Evolutionary conservation across 2,797 vertebrate genomes (phyloP).

Genomic region (Gallinago nigripennis): DNA sequence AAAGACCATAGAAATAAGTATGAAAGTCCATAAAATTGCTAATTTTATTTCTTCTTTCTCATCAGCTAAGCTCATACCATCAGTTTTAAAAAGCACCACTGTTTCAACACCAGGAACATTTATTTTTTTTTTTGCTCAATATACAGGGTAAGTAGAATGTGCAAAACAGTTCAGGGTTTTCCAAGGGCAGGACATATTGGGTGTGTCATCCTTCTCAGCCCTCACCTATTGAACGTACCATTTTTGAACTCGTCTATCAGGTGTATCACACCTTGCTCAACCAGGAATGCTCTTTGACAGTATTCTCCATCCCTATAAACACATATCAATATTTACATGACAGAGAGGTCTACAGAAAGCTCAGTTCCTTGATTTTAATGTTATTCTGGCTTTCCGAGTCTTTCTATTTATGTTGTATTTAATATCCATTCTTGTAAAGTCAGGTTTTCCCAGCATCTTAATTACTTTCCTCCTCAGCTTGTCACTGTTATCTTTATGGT

Average conservation of each 20-base stretch:
- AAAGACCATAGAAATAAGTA: not conserved
- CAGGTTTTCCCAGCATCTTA: not conserved
- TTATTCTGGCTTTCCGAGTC: not conserved
- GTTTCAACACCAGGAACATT: not conserved
- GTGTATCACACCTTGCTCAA: not conserved
- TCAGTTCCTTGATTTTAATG: not conserved
- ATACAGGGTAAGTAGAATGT: not conserved
- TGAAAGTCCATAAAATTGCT: not conserved
- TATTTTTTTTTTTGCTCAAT: no score
- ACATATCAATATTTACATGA: fast-evolving
- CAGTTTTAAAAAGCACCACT: not conserved
- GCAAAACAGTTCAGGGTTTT: not conserved
- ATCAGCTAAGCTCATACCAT: not conserved
- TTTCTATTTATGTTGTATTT: not conserved
- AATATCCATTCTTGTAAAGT: not conserved
- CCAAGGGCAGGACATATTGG: not conserved
- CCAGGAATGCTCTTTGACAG: not conserved
- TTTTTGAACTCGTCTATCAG: not conserved
- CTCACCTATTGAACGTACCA: not conserved
- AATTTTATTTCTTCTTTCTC: not conserved
- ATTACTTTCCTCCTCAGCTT: not conserved
- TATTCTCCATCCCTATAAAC: not conserved
- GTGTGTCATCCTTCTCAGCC: not conserved
- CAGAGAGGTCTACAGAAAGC: not conserved
- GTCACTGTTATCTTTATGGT: not conserved